Evolutionary conservation across 1,140 invertebrate species (phyloP).

Genomic region (Adoxophyes honmai): DNA sequence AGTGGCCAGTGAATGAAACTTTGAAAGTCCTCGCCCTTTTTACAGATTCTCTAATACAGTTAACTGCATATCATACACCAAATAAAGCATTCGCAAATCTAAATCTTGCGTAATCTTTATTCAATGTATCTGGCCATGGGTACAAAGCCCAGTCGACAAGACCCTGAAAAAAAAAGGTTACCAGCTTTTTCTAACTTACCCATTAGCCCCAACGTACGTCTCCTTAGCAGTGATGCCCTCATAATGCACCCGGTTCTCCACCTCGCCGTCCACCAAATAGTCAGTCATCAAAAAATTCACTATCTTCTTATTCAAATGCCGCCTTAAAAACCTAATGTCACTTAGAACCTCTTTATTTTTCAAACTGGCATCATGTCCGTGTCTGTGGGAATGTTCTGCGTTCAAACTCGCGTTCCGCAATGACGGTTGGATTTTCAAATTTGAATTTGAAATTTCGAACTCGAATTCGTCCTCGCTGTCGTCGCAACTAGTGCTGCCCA

Average conservation of each 20-base stretch:
- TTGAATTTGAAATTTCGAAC: conserved; percentile 17
- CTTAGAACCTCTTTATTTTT: conserved; percentile 32
- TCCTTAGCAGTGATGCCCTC: conserved; percentile 81
- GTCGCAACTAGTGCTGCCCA: conserved; percentile 57
- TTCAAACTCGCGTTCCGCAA: neutral
- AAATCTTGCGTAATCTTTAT: too few relatives aligned
- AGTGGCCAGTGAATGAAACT: too few relatives aligned
- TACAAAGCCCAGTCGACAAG: neutral
- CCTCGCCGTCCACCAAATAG: conserved; percentile 79
- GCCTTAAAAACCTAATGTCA: conserved; percentile 60
- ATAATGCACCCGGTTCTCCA: conserved; percentile 79
- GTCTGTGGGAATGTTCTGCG: conserved; percentile 4
- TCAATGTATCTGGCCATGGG: too few relatives aligned
- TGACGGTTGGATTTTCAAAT: neutral
- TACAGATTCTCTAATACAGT: too few relatives aligned
- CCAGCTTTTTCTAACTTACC: conserved; percentile 53
- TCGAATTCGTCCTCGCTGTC: conserved; percentile 29
- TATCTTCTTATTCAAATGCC: conserved; percentile 59
- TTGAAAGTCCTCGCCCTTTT: too few relatives aligned
- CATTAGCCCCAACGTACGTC: conserved; percentile 75
- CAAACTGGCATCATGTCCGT: neutral
- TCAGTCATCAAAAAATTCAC: conserved; percentile 80
- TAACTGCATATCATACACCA: too few relatives aligned
- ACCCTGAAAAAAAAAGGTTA: conserved; percentile 3
- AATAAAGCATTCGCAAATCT: too few relatives aligned